phyloP scores from a whole-genome alignment of 2,797 vertebrate species.

The Strix occidentalis region DNA sequence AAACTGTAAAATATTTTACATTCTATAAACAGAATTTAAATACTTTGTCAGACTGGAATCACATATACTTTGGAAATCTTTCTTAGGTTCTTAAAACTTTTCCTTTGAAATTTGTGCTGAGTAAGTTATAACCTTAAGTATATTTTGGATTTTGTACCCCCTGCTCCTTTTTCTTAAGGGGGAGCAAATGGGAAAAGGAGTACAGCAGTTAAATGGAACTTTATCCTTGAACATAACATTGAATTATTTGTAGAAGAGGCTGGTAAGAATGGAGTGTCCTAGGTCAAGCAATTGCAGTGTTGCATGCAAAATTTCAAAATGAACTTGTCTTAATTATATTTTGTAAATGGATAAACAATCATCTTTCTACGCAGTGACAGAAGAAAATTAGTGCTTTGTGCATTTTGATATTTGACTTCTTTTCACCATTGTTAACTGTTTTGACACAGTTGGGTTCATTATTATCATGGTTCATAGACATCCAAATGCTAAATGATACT shows the following conservation, averaged over 20 bases:
- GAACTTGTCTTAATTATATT: conserved; percentile 77
- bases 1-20: conserved; percentile 27
- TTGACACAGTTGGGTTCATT: conserved; percentile 74
- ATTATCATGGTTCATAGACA: conserved; percentile 74
- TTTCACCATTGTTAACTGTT: conserved; percentile 75
- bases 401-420: conserved; percentile 80
- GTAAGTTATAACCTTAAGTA: conserved; percentile 23
- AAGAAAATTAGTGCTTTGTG: conserved; percentile 77
- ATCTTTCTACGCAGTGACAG: conserved; percentile 77
- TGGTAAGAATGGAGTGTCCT: conserved; percentile 76
- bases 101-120: conserved; percentile 20
- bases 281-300: conserved; percentile 77
- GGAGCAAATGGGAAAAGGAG: not conserved
- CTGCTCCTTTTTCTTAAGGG: not conserved
- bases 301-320: conserved; percentile 77
- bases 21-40: conserved; percentile 7
- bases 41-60: conserved; percentile 14
- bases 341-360: conserved; percentile 80
- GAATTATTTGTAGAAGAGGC: conserved; percentile 71
- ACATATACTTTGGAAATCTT: not conserved
- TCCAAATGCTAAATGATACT: conserved; percentile 79
- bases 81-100: not conserved
- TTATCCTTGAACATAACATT: conserved; percentile 43
- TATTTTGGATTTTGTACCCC: conserved; percentile 20
- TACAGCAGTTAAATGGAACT: conserved; percentile 41